Evolutionary conservation across 2,888 invertebrate genomes (phyloP).

Genomic region (Aphrophora alni): DNA sequence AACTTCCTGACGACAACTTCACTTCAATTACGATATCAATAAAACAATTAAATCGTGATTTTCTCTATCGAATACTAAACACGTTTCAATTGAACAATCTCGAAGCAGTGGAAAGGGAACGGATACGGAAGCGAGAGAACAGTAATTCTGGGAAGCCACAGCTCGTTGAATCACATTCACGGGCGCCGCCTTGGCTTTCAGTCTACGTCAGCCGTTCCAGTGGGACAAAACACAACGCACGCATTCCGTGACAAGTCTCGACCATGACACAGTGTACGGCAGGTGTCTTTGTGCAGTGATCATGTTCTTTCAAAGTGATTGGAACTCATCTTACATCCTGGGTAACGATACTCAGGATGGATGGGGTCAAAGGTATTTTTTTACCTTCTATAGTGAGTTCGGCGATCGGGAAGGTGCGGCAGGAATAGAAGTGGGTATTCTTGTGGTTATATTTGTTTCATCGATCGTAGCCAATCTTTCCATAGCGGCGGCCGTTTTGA

Average conservation of each 20-base stretch:
- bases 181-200: neutral
- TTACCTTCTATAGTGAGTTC: constrained; percentile 64
- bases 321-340: constrained; percentile 61
- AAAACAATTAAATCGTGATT: neutral
- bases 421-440: constrained; percentile 58
- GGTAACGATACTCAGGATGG: constrained; percentile 60
- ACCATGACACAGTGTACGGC: neutral
- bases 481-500: constrained; percentile 61
- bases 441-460: constrained; percentile 58
- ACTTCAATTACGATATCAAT: neutral
- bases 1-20: too few species aligned
- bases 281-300: neutral
- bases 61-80: neutral
- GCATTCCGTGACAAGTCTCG: too few species aligned
- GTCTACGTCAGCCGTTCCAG: neutral
- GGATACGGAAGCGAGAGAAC: neutral
- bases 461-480: constrained; percentile 63
- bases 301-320: constrained; percentile 6
- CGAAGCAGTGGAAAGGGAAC: constrained; percentile 6
- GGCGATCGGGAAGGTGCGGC: constrained; percentile 57
- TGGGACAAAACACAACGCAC: neutral
- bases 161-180: neutral
- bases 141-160: neutral
- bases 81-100: neutral
- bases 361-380: constrained; percentile 64